Evolutionary conservation across 2,888 invertebrate species (phyloP).

Genomic region (Tortrix viridana): DNA sequence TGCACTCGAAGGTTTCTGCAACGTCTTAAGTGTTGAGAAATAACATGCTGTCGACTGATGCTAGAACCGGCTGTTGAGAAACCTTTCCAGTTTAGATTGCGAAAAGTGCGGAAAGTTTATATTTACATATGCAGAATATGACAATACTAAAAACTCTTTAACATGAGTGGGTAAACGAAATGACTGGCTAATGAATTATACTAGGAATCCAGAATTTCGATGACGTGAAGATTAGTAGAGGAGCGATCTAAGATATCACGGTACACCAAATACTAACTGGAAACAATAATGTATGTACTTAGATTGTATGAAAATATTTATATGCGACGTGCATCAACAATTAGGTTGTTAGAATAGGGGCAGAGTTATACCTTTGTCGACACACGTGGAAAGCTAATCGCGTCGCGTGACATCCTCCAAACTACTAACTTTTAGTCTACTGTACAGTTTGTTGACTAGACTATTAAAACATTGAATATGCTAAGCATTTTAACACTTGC

Average conservation of each 20-base stretch:
- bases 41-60: conserved; percentile 64
- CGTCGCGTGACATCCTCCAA: conserved; percentile 48
- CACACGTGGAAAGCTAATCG: conserved; percentile 65
- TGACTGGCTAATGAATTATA: conserved; percentile 21
- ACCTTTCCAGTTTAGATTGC: conserved; percentile 74
- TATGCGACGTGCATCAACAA: conserved; percentile 9
- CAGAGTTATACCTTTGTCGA: conserved; percentile 58
- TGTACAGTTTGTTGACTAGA: not conserved
- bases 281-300: not conserved
- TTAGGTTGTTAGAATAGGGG: conserved; percentile 40
- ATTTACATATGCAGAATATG: conserved; percentile 51
- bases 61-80: conserved; percentile 76
- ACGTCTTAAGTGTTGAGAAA: conserved; percentile 74
- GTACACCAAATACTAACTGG: not conserved
- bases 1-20: conserved; percentile 79
- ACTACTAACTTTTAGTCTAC: not conserved
- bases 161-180: conserved; percentile 19
- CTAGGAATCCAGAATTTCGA: not conserved
- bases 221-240: not conserved
- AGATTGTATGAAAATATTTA: conserved; percentile 6
- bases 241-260: not conserved
- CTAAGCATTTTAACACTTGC: conserved; percentile 21
- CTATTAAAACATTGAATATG: conserved; percentile 7
- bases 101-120: conserved; percentile 75
- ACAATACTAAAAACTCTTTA: conserved; percentile 24